A percentile compares a stretch with the other conserved stretches of the same genome.
These are phyloP conservation scores for Prionace glauca DNA, from an alignment of 2,797 vertebrate genomes.

Conservation along the genomic window DNA sequence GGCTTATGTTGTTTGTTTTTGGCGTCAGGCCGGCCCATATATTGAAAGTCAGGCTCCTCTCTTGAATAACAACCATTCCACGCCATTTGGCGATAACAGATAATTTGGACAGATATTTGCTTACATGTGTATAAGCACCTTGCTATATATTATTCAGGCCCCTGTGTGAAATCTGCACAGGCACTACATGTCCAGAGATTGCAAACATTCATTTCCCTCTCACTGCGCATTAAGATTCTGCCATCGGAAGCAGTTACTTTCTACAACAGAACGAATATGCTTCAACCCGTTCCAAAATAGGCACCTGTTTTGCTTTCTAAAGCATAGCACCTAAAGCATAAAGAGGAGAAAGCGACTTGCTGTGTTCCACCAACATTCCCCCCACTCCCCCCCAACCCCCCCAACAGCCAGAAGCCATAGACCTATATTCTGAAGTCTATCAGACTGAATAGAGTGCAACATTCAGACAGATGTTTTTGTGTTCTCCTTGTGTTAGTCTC, in stretches of 20 bases:
- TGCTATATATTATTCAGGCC: constrained; percentile 52
- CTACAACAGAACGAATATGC: constrained; percentile 62
- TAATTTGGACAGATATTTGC: constrained; percentile 79
- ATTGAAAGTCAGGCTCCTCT: constrained; percentile 66
- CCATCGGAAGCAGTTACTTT: constrained; percentile 59
- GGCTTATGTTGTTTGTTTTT: constrained; percentile 69
- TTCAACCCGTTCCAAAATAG: constrained; percentile 38
- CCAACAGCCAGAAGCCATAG: neutral
- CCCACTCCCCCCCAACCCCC: neutral
- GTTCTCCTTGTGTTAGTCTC: neutral
- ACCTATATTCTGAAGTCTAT: neutral
- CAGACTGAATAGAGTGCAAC: neutral
- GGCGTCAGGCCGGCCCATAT: constrained; percentile 62
- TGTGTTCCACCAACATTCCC: neutral
- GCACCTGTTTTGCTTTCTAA: neutral
- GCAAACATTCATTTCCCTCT: constrained; percentile 47
- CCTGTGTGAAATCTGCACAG: constrained; percentile 38
- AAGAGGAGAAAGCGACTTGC: neutral
- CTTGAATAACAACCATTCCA: constrained; percentile 68
- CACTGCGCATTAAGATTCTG: constrained; percentile 57
- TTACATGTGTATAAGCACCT: constrained; percentile 75
- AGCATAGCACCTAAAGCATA: neutral
- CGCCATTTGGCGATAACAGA: constrained; percentile 77
- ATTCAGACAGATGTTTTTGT: neutral
- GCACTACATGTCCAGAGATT: constrained; percentile 50